A percentile compares a stretch with the other conserved stretches of the same genome.
phyloP scores from a whole-genome alignment of 1,140 invertebrate species.

The Apis cerana region DNA sequence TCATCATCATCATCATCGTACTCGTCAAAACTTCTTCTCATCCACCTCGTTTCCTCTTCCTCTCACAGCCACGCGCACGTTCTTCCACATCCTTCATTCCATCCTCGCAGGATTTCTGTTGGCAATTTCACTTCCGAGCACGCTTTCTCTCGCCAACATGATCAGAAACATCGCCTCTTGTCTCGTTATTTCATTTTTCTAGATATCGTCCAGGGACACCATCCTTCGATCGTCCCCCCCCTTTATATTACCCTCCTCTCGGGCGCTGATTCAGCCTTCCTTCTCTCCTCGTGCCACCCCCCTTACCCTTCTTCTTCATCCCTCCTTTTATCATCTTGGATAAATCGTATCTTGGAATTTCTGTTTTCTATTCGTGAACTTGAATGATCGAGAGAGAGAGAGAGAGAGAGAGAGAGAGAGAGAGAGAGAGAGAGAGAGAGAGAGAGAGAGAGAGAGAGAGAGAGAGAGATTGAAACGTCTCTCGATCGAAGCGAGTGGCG shows the following conservation, averaged over 20 bases:
- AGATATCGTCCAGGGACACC: background rate
- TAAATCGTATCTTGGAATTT: background rate
- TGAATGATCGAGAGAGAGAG: too few relatives aligned
- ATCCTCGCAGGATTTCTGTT: background rate
- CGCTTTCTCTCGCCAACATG: background rate
- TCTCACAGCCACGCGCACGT: background rate
- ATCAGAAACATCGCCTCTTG: background rate
- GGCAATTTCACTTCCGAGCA: background rate
- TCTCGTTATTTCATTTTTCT: background rate
- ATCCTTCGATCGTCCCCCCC: background rate
- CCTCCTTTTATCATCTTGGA: background rate
- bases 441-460: background rate
- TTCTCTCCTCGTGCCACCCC: background rate
- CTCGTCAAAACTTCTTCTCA: background rate
- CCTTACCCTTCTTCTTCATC: too few relatives aligned
- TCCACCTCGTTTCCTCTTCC: background rate
- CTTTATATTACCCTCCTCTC: background rate
- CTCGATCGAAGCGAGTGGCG: background rate
- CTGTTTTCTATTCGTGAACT: background rate
- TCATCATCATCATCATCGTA: too few relatives aligned
- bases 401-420: too few relatives aligned
- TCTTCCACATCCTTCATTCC: too few relatives aligned
- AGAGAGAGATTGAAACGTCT: too few relatives aligned
- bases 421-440: too few relatives aligned
- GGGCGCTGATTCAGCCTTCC: conserved; percentile 5